phyloP scores from a whole-genome alignment of 2,113 vertebrate genomes.

The Passer domesticus region DNA sequence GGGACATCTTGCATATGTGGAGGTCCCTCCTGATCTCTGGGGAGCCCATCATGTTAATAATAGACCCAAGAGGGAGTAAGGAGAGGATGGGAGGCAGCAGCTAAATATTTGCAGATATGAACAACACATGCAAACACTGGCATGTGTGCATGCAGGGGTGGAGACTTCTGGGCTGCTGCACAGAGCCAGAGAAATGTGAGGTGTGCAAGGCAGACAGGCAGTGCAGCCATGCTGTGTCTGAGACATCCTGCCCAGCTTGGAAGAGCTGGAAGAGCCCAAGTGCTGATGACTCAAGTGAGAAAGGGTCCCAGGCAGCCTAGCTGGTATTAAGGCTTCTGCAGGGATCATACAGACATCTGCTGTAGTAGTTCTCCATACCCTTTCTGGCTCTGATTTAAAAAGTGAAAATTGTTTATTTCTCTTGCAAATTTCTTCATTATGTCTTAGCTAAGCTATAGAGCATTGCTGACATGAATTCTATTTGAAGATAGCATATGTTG shows the following conservation, averaged over 20 bases:
- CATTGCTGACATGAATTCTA: not conserved
- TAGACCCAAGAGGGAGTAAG: not conserved
- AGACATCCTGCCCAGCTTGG: not conserved
- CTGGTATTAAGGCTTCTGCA: not conserved
- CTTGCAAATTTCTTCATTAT: not conserved
- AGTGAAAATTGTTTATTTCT: constrained; percentile 8
- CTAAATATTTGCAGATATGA: not conserved
- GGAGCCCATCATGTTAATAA: not conserved
- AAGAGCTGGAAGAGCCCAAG: not conserved
- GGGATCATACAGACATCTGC: not conserved
- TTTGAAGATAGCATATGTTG: constrained; percentile 14
- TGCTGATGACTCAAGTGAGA: not conserved
- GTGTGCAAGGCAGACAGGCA: not conserved
- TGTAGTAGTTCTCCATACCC: not conserved
- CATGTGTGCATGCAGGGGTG: not conserved
- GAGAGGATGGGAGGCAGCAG: not conserved
- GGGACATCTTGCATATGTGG: not conserved
- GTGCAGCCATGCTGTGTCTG: not conserved
- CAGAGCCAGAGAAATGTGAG: not conserved
- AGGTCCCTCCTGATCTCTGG: not conserved
- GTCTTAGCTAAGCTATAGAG: not conserved
- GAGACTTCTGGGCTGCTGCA: not conserved
- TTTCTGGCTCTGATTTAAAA: not conserved
- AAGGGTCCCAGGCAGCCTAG: not conserved
- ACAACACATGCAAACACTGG: not conserved